Percentiles rank a stretch among this genome's conserved stretches.
These are phyloP conservation scores for Agrilus mali DNA, from an alignment of 2,888 invertebrate species.

Conservation along the genomic window DNA sequence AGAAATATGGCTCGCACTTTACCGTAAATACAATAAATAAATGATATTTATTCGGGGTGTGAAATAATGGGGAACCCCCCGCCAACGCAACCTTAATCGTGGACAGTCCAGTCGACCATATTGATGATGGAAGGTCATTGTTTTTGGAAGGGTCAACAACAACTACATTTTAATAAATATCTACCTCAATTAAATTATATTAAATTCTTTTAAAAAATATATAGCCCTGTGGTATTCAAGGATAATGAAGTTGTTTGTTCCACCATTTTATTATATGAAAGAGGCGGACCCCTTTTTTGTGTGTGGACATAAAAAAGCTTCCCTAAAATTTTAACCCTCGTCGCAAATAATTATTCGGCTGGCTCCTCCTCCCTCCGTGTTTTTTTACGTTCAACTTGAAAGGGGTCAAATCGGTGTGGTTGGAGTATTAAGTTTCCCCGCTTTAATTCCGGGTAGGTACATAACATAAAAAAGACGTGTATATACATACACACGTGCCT, in stretches of 20 bases:
- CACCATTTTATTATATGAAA: conserved; percentile 15
- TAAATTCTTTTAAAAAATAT: no score
- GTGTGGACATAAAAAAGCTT: conserved; percentile 14
- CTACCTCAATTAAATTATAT: not conserved
- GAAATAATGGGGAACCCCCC: conserved; percentile 8
- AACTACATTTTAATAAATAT: not conserved
- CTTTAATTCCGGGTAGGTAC: no score
- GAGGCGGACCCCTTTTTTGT: conserved; percentile 14
- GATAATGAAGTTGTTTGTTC: not conserved
- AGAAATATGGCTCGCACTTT: conserved; percentile 16
- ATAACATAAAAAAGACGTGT: no score
- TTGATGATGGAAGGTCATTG: conserved; percentile 8
- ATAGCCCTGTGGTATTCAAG: no score
- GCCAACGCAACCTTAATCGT: not conserved
- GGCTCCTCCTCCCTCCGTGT: conserved; percentile 5
- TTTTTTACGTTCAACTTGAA: no score
- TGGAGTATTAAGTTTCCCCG: no score
- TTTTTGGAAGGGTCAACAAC: conserved; percentile 4
- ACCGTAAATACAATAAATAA: conserved; percentile 15
- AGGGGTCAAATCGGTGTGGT: no score
- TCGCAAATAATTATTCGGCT: conserved; percentile 9
- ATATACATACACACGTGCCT: no score
- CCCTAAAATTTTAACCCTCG: conserved; percentile 11
- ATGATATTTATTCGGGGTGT: conserved; percentile 13
- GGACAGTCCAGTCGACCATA: conserved; percentile 7